Conservation (phyloP, 2,113 vertebrate genomes). For the Myxocyprinus asiaticus region DNA sequence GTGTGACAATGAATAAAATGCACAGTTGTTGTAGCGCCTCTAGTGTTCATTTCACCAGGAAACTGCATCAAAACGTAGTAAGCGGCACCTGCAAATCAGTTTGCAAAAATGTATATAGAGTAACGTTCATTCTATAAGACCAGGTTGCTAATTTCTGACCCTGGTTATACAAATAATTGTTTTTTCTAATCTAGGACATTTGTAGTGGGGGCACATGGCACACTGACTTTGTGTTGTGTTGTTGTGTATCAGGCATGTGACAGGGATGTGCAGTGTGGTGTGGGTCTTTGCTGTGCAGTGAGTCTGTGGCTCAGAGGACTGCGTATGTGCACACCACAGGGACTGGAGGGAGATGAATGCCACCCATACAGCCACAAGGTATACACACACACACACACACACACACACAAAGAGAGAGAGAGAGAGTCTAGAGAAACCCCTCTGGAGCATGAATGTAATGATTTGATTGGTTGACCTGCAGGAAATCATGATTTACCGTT, state of each 20-base stretch:
- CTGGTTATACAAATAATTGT: too few species aligned
- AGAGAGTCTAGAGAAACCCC: too few species aligned
- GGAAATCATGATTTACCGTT: not conserved
- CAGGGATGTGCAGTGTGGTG: constrained; percentile 82
- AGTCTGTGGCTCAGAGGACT: constrained; percentile 90
- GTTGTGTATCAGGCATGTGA: constrained; percentile 82
- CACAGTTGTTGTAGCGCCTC: too few species aligned
- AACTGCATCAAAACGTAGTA: too few species aligned
- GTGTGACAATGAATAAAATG: too few species aligned
- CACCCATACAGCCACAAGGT: constrained; percentile 92
- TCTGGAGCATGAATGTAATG: not conserved
- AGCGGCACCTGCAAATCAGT: too few species aligned
- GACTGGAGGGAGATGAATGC: constrained; percentile 85
- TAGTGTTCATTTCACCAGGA: too few species aligned
- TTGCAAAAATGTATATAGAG: too few species aligned
- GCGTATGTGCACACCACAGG: constrained; percentile 86
- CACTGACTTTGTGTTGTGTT: constrained; percentile 4
- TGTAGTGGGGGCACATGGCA: not conserved
- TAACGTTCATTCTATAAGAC: too few species aligned
- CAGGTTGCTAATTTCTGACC: too few species aligned
- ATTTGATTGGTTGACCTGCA: constrained; percentile 2
- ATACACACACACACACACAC: constrained; percentile 14
- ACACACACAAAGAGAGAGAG: too few species aligned
- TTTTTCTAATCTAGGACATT: too few species aligned
- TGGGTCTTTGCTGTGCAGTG: constrained; percentile 85